Base-by-base conservation (phyloP, 2,888 invertebrate genomes). In the Drosophila kanekoi region DNA sequence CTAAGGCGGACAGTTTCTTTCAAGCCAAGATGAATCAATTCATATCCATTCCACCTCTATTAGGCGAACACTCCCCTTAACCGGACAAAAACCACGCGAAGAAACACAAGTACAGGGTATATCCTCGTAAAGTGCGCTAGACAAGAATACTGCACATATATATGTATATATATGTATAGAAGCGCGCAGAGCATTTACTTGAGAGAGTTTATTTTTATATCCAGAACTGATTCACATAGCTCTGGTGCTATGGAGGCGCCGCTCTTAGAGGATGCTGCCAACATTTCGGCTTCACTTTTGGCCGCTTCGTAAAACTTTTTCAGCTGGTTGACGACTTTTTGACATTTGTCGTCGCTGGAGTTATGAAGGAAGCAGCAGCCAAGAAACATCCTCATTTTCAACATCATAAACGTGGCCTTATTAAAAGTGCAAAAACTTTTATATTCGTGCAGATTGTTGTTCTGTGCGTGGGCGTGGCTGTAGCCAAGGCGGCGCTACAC, bases 391-490 rank as follows among this genome's bases (percentile, higher is more conserved):
- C 57, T 66, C 74, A 61, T 77, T 51, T 77, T 65, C 64, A 78
- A 49, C 82, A 64, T 62, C 81, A 78, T 84, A 81, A 85, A 77
- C 82, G 82, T 82, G 63, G 88, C 86, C 88, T 85, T 82, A 82
- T 82, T 82, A 87, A 82, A 77, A 82, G 86, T 82, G 79, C 77
- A 68, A 69, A 85, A 87, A 85, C 70, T 87, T 73, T 73, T 49
- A 56, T 70, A 52, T 63, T 51, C 38, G 37, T 45, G 41, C 77
- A 76, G 59, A 49, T 57, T 73, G 56, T 76, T 76, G 52, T 63
- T 53, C 20, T 41, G 40, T 14, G 16, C 10, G 59, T 43, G 59
- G 48, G 53, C 48, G 32, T 28, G 41, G 48, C 43, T 33, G 13
- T 43, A 32, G 59, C 20, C 58, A 9, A 33, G 43, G 43, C 53